These are phyloP conservation scores for Andricus quercusramuli DNA, from an alignment of 2,888 invertebrate species.

Conservation along the genomic window DNA sequence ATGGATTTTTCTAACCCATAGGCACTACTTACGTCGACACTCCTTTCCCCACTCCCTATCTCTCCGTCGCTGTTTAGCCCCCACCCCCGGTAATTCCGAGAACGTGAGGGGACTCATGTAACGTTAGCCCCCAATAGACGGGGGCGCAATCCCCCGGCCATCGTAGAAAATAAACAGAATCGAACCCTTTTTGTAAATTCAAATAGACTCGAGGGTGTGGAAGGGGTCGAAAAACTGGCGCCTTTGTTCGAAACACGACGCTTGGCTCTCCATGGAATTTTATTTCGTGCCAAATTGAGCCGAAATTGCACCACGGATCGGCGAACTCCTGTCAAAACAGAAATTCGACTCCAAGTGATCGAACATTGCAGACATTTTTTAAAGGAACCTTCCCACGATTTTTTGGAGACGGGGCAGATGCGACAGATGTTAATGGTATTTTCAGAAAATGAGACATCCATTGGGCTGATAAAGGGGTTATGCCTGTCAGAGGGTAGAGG, in stretches of 20 bases:
- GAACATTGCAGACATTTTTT: slow-evolving; percentile 44
- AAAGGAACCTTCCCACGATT: slow-evolving; percentile 49
- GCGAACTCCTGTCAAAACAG: slow-evolving; percentile 77
- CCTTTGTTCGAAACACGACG: slow-evolving; percentile 63
- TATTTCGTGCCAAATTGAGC: slow-evolving; percentile 41
- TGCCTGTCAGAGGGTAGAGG: slow-evolving; percentile 21
- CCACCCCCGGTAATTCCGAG: slow-evolving; percentile 31
- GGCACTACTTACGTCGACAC: slow-evolving; percentile 55
- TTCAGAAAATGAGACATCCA: slow-evolving; percentile 52
- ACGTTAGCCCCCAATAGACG: slow-evolving; percentile 58
- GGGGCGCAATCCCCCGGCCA: slow-evolving; percentile 51
- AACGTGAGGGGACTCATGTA: slow-evolving; percentile 51
- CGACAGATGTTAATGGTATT: slow-evolving; percentile 45
- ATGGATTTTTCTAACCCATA: slow-evolving; percentile 59
- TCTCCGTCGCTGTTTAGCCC: slow-evolving; percentile 31
- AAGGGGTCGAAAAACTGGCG: slow-evolving; percentile 51
- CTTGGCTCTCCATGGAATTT: slow-evolving; percentile 46
- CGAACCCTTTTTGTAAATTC: slow-evolving; percentile 74
- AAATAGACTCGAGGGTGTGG: slow-evolving; percentile 65
- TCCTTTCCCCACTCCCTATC: slow-evolving; percentile 42
- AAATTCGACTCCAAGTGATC: slow-evolving; percentile 69
- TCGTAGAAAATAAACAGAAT: slow-evolving; percentile 74
- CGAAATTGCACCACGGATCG: slow-evolving; percentile 68
- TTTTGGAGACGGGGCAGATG: slow-evolving; percentile 51
- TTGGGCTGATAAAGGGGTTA: slow-evolving; percentile 36